Conservation (phyloP, 2,888 invertebrate genomes). For the Incurvaria masculella region DNA sequence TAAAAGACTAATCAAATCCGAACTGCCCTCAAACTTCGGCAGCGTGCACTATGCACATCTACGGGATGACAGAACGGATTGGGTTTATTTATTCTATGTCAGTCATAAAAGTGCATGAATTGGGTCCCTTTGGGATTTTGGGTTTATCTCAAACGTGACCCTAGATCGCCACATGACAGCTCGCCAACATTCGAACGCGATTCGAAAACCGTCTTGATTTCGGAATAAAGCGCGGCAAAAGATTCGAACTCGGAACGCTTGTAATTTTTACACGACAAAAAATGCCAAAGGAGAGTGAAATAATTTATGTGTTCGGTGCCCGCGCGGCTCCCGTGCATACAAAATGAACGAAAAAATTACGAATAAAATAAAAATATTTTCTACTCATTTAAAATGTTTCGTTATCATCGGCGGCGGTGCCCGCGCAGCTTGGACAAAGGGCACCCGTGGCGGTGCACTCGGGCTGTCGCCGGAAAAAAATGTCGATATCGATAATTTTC, state of each 20-base stretch:
- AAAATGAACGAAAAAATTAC: conserved; percentile 43
- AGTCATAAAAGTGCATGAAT: no score
- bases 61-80: no score
- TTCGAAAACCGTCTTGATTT: no score
- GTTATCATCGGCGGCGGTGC: conserved; percentile 53
- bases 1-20: no score
- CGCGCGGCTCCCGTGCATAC: conserved; percentile 52
- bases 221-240: conserved; percentile 50
- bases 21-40: no score
- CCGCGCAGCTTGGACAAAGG: conserved; percentile 39
- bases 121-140: no score
- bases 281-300: conserved; percentile 52
- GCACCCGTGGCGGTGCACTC: conserved; percentile 25
- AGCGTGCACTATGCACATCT: no score
- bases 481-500: conserved; percentile 21
- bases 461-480: conserved; percentile 8
- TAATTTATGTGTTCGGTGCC: conserved; percentile 47
- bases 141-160: no score
- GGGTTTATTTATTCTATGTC: no score
- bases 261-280: conserved; percentile 18
- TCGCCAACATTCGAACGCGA: no score
- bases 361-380: conserved; percentile 47
- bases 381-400: conserved; percentile 57
- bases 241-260: conserved; percentile 49
- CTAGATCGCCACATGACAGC: no score